Percentiles rank a stretch among this genome's conserved stretches.
Evolutionary conservation across 2,113 vertebrate genomes (phyloP).

Genomic region (Romanogobio albipinnatus): DNA sequence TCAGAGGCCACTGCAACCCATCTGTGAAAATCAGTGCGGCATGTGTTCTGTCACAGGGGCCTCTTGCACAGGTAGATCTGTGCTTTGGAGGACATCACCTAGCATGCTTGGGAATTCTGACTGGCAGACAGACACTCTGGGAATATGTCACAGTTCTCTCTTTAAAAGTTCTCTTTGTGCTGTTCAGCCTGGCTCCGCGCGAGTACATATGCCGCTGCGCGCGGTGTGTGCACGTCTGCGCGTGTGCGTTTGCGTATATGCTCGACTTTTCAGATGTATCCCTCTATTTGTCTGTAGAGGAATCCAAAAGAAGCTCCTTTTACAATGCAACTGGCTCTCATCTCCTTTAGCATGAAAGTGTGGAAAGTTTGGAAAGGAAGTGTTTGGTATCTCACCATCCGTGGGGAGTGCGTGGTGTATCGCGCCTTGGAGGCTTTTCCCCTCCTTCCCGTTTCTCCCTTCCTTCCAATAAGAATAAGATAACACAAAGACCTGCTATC

Average conservation of each 20-base stretch:
- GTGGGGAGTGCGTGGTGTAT: constrained; percentile 68
- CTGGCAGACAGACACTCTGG: constrained; percentile 59
- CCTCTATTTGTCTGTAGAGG: constrained; percentile 59
- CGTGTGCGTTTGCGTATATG: constrained; percentile 26
- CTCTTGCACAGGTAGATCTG: constrained; percentile 54
- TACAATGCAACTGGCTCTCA: constrained; percentile 66
- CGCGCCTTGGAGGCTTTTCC: constrained; percentile 64
- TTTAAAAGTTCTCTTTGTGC: constrained; percentile 58
- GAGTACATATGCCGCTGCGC: constrained; percentile 25
- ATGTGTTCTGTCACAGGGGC: constrained; percentile 55
- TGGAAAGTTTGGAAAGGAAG: constrained; percentile 64
- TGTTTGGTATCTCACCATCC: constrained; percentile 74
- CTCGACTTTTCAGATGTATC: constrained; percentile 54
- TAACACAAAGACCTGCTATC: constrained; percentile 79
- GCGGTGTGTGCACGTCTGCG: background rate
- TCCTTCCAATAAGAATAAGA: constrained; percentile 75
- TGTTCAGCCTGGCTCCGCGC: constrained; percentile 25
- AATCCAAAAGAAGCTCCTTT: constrained; percentile 67
- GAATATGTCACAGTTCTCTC: constrained; percentile 57
- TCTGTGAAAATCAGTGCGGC: constrained; percentile 54
- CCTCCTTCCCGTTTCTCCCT: constrained; percentile 29
- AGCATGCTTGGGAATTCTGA: constrained; percentile 58
- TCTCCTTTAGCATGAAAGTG: constrained; percentile 73
- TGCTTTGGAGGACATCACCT: constrained; percentile 59
- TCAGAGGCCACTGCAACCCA: constrained; percentile 53